Evolutionary conservation across 2,888 invertebrate species (phyloP), one percentile per base, ranked within the genome.

Genomic region (Suillia variegata): DNA sequence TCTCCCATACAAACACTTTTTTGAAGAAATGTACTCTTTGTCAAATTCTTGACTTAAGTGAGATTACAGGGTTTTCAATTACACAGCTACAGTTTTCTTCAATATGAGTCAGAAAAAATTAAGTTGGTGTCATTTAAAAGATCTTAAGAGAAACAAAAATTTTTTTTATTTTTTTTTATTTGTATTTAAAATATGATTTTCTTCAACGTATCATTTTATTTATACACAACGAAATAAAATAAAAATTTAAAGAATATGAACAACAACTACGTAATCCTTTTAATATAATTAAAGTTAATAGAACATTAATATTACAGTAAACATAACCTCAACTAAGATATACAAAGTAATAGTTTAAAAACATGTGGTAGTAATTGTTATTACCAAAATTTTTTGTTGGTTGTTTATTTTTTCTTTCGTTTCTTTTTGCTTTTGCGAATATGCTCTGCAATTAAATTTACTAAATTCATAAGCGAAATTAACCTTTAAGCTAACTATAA

Each of bases 211-310:
- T 18, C 45, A 45, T 18, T 45, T 59, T 61, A 57, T 62, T 59
- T 54, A 56, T 62, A 56, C 51, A 60, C 58, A 62, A 62, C 59
- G 51, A 58, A 56, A 61, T 56, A 58, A 58, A 18, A 45, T 18
- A 31, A n/a, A n/a, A n/a, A n/a, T n/a, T n/a, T 38, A 38, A 58
- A 57, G 60, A 60, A 60, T 64, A 64, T 62, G 51, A 62, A 64
- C 62, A 62, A 64, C 62, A 64, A 62, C 59, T 64, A 61, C 49
- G 31, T 57, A 60, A 62, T 21, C 20, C 45, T n/a, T n/a, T n/a
- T n/a, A n/a, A n/a, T n/a, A n/a, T n/a, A 45, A 6, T 18, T 18
- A 45, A 18, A 45, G 5, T 18, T 45, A 18, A 18, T 17, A 18
- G 18, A 45, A 13, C 5, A 38, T 38, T 13, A 4, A 45, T 45